Evolutionary conservation across 2,797 vertebrate species (phyloP), one percentile per base, ranked within the genome.

Genomic region (Anguilla pacifica): DNA sequence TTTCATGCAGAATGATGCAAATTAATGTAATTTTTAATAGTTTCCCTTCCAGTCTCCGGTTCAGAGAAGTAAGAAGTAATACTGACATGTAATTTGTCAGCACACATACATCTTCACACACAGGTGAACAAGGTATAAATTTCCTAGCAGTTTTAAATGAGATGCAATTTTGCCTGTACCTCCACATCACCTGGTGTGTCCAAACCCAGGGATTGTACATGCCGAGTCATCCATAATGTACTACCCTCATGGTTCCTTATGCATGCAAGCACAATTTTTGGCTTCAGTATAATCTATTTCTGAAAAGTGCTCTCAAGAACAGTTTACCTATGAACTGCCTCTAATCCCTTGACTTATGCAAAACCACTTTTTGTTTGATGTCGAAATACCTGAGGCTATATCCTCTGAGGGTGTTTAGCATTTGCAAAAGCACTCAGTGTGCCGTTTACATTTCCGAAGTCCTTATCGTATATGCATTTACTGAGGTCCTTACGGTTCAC

Each of bases 311-410:
- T 61, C 83, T 17, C 83, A 35, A 59, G 51, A 84, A 84, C 83
- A 22, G 51, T 61, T 84, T 61, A 55, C 83, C 3, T 84, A 39
- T 84, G 51, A 84, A 35, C 83, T 9, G 83, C 83, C 55, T 84
- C 3, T 57, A 84, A 61, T 59, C 59, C 83, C 28, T 10, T 22
- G 83, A 84, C 55, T 84, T 59, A 84, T 84, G 83, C 55, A 84
- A 84, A 61, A 84, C 83, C 28, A 59, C 83, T 31, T 59, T 84
- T 84, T 84, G 53, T 84, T 84, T 84, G 83, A 84, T 57, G 83
- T 35, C 35, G 43, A 84, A 59, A 84, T 84, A 84, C 83, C 83
- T 57, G 51, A 49, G 79, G 79, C 46, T 51, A 82, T 82, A 51
- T 82, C 79, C 46, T 82, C 22, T 51, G 46, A 51, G 79, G 79